A percentile compares a stretch with the other conserved stretches of the same genome.
Evolutionary conservation across 2,888 invertebrate genomes (phyloP).

Genomic region (Agapetus fuscipes): DNA sequence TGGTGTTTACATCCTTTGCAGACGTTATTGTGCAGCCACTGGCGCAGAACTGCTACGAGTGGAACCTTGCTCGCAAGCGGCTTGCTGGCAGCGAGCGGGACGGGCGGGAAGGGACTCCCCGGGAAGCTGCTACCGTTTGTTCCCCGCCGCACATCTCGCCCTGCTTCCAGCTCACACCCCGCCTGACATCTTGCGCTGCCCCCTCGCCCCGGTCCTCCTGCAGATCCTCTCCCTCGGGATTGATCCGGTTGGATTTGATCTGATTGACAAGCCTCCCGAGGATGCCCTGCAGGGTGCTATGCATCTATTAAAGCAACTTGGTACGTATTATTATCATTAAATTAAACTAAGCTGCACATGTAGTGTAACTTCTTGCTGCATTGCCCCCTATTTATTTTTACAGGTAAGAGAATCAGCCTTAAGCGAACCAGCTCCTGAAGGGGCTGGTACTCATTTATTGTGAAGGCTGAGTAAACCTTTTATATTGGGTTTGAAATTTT

Average conservation of each 20-base stretch:
- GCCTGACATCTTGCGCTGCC: conserved; percentile 72
- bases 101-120: conserved; percentile 82
- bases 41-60: conserved; percentile 79
- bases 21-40: conserved; percentile 68
- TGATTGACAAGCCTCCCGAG: conserved; percentile 78
- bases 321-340: conserved; percentile 23
- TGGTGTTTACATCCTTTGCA: no score
- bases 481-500: conserved; percentile 12
- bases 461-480: no score
- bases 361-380: no score
- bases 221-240: conserved; percentile 79
- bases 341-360: no score
- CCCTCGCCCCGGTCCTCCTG: conserved; percentile 61
- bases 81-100: conserved; percentile 88
- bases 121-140: conserved; percentile 81
- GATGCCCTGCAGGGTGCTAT: conserved; percentile 60
- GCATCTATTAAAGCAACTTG: conserved; percentile 53
- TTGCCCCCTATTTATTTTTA: no score
- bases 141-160: conserved; percentile 68
- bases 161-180: conserved; percentile 58
- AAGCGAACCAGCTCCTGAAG: no score
- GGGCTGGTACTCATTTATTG: no score
- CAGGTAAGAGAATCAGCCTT: no score
- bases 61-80: conserved; percentile 78
- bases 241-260: conserved; percentile 74